Conservation (phyloP, 2,797 vertebrate genomes). For the Myotis vivesi region DNA sequence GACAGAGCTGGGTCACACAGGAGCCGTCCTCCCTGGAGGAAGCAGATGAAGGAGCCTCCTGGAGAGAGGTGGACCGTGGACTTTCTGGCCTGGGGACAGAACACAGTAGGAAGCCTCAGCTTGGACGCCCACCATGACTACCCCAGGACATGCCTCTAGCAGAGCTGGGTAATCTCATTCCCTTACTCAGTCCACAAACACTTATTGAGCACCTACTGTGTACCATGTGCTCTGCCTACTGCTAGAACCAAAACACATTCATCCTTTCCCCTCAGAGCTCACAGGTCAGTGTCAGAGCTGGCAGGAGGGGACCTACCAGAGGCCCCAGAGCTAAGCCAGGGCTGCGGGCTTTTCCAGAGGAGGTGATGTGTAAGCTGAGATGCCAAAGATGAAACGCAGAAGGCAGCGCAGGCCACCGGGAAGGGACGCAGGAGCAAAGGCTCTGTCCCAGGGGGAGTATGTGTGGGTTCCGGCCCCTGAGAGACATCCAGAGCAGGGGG, state of each 20-base stretch:
- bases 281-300: background rate
- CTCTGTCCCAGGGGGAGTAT: background rate
- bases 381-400: background rate
- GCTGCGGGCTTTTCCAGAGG: background rate
- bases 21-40: too few relatives aligned
- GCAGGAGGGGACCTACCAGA: background rate
- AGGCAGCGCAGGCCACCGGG: rapidly evolving
- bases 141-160: background rate
- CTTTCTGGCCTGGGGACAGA: background rate
- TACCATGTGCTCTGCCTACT: background rate
- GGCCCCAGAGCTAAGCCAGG: background rate
- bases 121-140: background rate
- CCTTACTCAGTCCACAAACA: background rate
- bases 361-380: background rate
- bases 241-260: background rate
- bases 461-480: background rate
- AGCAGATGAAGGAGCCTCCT: background rate
- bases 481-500: background rate
- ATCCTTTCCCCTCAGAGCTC: background rate
- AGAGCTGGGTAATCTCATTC: background rate
- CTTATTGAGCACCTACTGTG: background rate
- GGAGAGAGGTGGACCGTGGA: background rate
- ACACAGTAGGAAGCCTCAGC: background rate
- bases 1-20: background rate
- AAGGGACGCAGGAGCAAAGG: background rate